phyloP scores from a whole-genome alignment of 1,140 invertebrate genomes.

The Tyrophagus putrescentiae region DNA sequence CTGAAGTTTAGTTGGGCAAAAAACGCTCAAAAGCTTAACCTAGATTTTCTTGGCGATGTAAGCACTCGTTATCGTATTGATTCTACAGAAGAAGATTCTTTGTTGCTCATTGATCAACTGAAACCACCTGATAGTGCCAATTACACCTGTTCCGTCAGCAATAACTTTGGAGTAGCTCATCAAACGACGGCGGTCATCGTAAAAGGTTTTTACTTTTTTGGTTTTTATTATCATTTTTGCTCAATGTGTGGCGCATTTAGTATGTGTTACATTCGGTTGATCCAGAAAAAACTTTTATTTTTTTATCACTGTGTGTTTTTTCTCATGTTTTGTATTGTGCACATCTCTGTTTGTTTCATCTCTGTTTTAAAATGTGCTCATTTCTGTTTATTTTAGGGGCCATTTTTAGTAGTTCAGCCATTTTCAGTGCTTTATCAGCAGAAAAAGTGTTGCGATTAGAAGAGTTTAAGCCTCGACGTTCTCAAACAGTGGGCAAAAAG shows the following conservation, averaged over 20 bases:
- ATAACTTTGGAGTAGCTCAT: slow-evolving; percentile 75
- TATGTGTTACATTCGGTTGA: background rate
- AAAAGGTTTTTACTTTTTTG: slow-evolving; percentile 5
- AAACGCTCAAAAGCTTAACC: too few species aligned
- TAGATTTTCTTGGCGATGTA: too few species aligned
- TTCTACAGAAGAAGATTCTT: too few species aligned
- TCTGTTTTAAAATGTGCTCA: too few species aligned
- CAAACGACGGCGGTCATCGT: background rate
- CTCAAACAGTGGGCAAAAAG: background rate
- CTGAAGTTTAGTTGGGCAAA: too few species aligned
- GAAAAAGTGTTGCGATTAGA: too few species aligned
- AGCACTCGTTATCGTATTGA: too few species aligned
- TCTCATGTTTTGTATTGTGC: too few species aligned
- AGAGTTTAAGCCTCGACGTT: background rate
- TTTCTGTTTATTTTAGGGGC: too few species aligned
- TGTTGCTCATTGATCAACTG: slow-evolving; percentile 55
- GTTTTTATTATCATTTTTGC: background rate
- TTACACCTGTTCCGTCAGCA: slow-evolving; percentile 76
- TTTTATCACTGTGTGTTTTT: background rate
- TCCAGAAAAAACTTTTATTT: background rate
- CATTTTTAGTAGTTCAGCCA: too few species aligned
- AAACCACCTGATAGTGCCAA: slow-evolving; percentile 59
- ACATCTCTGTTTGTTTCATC: too few species aligned
- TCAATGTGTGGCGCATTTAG: background rate
- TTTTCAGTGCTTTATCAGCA: too few species aligned